Percentiles rank a stretch among this genome's conserved stretches.
Evolutionary conservation across 2,113 vertebrate species (phyloP).

Genomic region (Anhinga rufa): DNA sequence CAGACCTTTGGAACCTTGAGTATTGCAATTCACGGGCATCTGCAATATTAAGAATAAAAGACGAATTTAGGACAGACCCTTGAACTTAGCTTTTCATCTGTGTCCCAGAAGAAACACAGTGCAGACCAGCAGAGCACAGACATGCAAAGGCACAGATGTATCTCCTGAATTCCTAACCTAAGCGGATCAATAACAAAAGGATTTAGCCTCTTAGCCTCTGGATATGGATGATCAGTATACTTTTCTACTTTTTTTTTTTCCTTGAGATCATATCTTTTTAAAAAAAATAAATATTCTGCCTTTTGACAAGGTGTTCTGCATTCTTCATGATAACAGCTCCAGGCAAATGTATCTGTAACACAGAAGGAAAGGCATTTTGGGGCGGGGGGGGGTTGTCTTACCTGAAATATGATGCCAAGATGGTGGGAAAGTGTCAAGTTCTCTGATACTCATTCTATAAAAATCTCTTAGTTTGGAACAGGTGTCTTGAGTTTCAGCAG

Average conservation of each 20-base stretch:
- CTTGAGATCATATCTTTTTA: neutral
- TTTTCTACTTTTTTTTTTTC: neutral
- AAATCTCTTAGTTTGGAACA: constrained; percentile 7
- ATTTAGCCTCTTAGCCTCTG: neutral
- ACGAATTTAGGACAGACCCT: neutral
- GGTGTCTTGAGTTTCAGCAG: constrained; percentile 17
- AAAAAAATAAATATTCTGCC: neutral
- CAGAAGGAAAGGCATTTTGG: neutral
- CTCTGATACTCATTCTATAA: neutral
- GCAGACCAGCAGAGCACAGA: neutral
- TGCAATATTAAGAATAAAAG: neutral
- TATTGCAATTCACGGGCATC: neutral
- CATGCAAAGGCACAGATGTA: neutral
- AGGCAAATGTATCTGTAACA: constrained; percentile 15
- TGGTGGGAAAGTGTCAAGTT: neutral
- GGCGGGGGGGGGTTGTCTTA: neutral
- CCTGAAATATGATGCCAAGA: neutral
- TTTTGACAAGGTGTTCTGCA: constrained; percentile 39
- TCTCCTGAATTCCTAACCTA: neutral
- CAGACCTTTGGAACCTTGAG: neutral
- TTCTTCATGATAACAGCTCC: constrained; percentile 17
- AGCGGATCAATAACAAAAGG: neutral
- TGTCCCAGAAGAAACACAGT: neutral
- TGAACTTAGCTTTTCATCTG: neutral
- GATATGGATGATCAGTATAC: neutral